phyloP scores from a whole-genome alignment of 2,888 invertebrate genomes.

The Xestia sexstrigata region DNA sequence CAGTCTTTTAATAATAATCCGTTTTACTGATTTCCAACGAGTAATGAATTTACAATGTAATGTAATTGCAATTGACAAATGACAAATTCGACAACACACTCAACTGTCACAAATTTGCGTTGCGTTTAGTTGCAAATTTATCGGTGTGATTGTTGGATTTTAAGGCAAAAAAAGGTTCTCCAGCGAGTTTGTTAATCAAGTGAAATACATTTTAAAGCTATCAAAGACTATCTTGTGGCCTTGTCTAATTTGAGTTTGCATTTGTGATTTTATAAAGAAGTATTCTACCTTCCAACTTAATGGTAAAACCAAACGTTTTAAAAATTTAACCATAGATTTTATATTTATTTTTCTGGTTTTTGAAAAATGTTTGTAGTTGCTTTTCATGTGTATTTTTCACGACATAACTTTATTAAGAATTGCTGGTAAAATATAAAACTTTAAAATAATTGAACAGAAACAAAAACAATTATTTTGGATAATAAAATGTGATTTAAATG shows the following conservation, averaged over 20 bases:
- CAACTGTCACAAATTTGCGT: not conserved
- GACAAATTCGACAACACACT: conserved; percentile 40
- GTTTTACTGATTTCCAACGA: conserved; percentile 23
- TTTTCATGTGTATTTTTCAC: not conserved
- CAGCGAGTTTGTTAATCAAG: not conserved
- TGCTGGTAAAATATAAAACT: not conserved
- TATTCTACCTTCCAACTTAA: not conserved
- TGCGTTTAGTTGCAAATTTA: conserved; percentile 15
- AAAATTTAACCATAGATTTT: conserved; percentile 10
- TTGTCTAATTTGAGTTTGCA: too few relatives aligned
- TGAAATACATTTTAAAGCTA: not conserved
- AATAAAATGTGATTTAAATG: too few relatives aligned
- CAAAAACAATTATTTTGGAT: too few relatives aligned
- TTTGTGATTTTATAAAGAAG: not conserved
- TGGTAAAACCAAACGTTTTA: conserved; percentile 7
- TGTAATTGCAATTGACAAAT: conserved; percentile 47
- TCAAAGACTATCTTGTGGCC: accelerated
- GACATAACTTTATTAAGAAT: accelerated
- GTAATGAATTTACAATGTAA: conserved; percentile 35
- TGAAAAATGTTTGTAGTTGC: not conserved
- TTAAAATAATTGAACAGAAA: not conserved
- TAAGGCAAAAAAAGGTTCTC: not conserved
- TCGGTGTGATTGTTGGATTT: not conserved
- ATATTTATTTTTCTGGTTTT: not conserved
- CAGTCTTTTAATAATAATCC: conserved; percentile 4